Conservation (phyloP, 2,797 vertebrate species). For the Hydrolagus colliei region DNA sequence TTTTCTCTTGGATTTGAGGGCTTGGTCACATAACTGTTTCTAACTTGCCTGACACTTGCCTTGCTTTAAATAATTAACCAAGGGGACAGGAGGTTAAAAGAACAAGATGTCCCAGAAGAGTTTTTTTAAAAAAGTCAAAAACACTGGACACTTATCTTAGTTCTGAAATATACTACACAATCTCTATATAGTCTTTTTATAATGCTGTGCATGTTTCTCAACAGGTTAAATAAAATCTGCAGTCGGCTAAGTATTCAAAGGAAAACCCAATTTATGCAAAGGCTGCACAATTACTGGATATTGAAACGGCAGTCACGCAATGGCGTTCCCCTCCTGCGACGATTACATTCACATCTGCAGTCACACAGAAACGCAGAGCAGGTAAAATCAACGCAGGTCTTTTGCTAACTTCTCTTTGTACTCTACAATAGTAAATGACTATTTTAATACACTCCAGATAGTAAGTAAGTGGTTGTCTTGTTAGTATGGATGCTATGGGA, state of each 20-base stretch:
- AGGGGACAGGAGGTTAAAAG: too few relatives aligned
- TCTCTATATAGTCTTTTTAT: neutral
- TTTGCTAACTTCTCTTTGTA: neutral
- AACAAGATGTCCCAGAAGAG: too few relatives aligned
- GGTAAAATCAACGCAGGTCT: conserved; percentile 52
- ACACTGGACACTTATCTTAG: too few relatives aligned
- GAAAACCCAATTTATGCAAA: conserved; percentile 96
- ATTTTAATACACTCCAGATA: neutral
- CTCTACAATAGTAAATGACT: neutral
- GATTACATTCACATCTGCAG: conserved; percentile 86
- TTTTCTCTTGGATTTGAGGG: too few relatives aligned
- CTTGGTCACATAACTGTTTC: too few relatives aligned
- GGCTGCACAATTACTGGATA: conserved; percentile 95
- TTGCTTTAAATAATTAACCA: too few relatives aligned
- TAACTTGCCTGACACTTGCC: too few relatives aligned
- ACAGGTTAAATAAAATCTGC: conserved; percentile 93
- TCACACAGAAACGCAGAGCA: conserved; percentile 78
- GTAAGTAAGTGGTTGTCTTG: neutral
- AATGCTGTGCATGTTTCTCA: conserved; percentile 33
- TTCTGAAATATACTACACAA: neutral
- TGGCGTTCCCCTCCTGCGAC: conserved; percentile 86
- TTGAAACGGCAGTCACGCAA: conserved; percentile 92
- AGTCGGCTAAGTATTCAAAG: conserved; percentile 85
- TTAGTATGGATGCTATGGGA: neutral
- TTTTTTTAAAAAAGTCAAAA: too few relatives aligned